Evolutionary conservation across 2,113 vertebrate species (phyloP), one percentile per base, ranked within the genome.

Genomic region (Ceyx cyanopectus): DNA sequence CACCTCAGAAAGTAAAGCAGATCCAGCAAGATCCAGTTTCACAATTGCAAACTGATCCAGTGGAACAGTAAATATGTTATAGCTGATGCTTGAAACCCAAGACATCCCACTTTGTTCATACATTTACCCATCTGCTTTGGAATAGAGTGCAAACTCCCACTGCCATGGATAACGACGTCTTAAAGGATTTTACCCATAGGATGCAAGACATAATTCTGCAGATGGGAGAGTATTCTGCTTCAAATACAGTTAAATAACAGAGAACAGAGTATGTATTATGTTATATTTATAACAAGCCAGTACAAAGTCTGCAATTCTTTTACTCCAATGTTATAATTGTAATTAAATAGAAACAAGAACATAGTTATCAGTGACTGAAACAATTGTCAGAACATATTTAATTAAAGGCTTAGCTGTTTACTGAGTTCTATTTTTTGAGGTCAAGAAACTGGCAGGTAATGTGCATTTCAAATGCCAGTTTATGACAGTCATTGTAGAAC

Each of bases 281-380:
- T 87, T 94, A 69, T 97, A 94, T 82, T 82, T 97, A 90, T 94
- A 94, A 88, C 89, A 74, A 93, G 32, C 63, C 80, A 70, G 69
- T 50, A 85, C 61, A 50, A 83, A 95, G 78, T 93, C 97, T 96
- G 79, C 97, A 96, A 96, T 97, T 95, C 95, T 92, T 94, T 75
- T 91, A 85, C 34, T 91, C 77, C 81, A 88, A 81, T 94, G 85
- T 92, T 96, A 14, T 97, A 96, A 96, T 96, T 97, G 89, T 72
- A 93, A 87, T 82, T 89, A 78, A 87, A 56, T 58, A 90, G 91
- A 79, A 95, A 80, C 73, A 73, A 94, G 91, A 97, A 94, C 94
- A 96, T 92, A 96, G 96, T 83, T 94, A 92, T 85, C 68, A 77
- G 58, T 74, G 79, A 53, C 78, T 91, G 73, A 91, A 94, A 94